These are phyloP conservation scores for Synanthedon andrenaeformis DNA, from an alignment of 2,888 invertebrate species.

Conservation along the genomic window DNA sequence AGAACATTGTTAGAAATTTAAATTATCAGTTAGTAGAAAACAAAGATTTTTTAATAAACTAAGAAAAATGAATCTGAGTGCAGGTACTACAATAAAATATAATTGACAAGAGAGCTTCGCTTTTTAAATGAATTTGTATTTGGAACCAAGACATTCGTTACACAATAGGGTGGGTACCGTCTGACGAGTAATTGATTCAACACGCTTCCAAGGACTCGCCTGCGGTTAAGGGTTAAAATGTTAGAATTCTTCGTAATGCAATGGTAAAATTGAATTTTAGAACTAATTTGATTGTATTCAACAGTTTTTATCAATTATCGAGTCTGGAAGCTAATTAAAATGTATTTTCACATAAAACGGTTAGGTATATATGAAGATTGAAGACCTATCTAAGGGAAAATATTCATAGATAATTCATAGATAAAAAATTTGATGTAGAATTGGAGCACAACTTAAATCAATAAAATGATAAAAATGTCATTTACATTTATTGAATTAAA, in stretches of 20 bases:
- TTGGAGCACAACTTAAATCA: too few species aligned
- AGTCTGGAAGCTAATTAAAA: slow-evolving; percentile 12
- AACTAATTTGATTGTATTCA: slow-evolving; percentile 22
- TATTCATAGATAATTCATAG: too few species aligned
- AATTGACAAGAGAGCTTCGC: neutral
- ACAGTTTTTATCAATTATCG: slow-evolving; percentile 12
- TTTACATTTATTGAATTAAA: neutral
- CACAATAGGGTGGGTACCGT: slow-evolving; percentile 22
- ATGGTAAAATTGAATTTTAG: slow-evolving; percentile 28
- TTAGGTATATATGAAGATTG: too few species aligned
- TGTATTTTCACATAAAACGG: slow-evolving; percentile 5
- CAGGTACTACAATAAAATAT: too few species aligned
- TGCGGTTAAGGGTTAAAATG: slow-evolving; percentile 29
- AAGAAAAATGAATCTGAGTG: neutral
- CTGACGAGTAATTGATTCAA: slow-evolving; percentile 39
- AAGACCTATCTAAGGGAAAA: too few species aligned
- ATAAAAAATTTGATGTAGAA: too few species aligned
- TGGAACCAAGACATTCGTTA: slow-evolving; percentile 26
- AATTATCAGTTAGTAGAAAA: neutral
- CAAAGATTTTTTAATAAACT: neutral
- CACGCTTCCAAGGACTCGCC: slow-evolving; percentile 28
- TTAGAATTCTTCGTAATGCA: slow-evolving; percentile 25
- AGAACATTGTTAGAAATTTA: neutral
- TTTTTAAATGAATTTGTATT: slow-evolving; percentile 22
- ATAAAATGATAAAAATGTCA: too few species aligned